phyloP scores from a whole-genome alignment of 1,140 invertebrate genomes.

The Zaprionus camerounensis region DNA sequence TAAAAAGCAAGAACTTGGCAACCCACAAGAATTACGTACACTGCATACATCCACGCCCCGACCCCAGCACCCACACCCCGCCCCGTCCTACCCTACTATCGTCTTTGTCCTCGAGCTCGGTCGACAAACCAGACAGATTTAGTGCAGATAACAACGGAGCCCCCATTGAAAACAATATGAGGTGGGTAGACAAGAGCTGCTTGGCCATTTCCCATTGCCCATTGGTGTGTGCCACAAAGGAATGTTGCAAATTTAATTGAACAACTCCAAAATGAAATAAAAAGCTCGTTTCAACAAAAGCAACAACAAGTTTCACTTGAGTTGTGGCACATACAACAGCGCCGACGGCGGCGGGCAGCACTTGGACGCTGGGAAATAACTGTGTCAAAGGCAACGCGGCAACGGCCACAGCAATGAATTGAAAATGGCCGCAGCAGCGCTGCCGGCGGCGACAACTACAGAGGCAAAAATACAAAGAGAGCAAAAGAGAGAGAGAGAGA shows the following conservation, averaged over 20 bases:
- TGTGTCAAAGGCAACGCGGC: constrained; percentile 72
- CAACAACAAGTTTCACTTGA: constrained; percentile 53
- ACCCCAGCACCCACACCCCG: neutral
- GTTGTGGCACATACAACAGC: neutral
- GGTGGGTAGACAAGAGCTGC: neutral
- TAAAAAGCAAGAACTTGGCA: constrained; percentile 37
- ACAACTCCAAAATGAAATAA: constrained; percentile 65
- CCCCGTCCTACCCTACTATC: neutral
- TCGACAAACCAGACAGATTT: constrained; percentile 34
- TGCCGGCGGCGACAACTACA: constrained; percentile 53
- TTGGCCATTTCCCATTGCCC: neutral
- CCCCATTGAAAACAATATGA: constrained; percentile 26
- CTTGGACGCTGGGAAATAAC: constrained; percentile 44
- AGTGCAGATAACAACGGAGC: constrained; percentile 38
- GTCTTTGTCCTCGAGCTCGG: constrained; percentile 2
- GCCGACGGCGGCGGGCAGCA: constrained; percentile 21
- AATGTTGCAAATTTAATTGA: constrained; percentile 70
- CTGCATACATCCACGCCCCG: neutral
- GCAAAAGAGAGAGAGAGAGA: constrained; percentile 34
- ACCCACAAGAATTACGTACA: neutral
- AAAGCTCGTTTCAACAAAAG: constrained; percentile 42
- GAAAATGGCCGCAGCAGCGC: constrained; percentile 70
- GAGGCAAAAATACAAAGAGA: constrained; percentile 35
- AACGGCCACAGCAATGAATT: constrained; percentile 64
- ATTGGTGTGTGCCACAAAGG: constrained; percentile 32